Conservation (phyloP, 2,113 vertebrate species). For the Malurus elegans region DNA sequence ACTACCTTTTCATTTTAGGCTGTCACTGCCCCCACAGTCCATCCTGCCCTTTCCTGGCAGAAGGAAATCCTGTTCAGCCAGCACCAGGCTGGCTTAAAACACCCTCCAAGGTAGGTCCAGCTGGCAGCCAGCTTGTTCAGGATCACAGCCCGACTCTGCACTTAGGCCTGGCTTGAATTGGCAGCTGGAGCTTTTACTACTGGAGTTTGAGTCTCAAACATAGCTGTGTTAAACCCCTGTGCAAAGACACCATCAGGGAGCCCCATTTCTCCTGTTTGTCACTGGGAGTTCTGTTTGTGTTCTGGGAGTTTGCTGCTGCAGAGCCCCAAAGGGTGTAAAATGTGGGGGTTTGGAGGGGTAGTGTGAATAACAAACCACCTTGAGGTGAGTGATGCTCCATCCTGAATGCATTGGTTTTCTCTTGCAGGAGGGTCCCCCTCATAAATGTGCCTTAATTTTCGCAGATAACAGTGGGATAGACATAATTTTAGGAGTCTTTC, state of each 20-base stretch:
- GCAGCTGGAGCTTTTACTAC: neutral
- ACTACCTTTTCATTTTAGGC: neutral
- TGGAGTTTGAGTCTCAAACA: neutral
- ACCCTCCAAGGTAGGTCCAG: neutral
- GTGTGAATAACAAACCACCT: neutral
- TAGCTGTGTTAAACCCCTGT: neutral
- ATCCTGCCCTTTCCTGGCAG: slow-evolving; percentile 39
- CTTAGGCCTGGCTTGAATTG: neutral
- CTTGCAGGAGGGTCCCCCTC: slow-evolving; percentile 98
- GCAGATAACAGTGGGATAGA: slow-evolving; percentile 99
- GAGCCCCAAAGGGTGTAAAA: neutral
- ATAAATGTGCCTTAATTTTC: slow-evolving; percentile 99
- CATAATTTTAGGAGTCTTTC: slow-evolving; percentile 98
- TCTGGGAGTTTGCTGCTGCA: neutral
- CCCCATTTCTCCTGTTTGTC: neutral
- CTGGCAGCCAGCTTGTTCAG: accelerated
- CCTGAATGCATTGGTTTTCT: slow-evolving; percentile 81
- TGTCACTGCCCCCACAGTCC: slow-evolving; percentile 17
- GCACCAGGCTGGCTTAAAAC: neutral
- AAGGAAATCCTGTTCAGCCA: neutral
- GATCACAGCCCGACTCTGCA: neutral
- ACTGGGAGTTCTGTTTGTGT: neutral
- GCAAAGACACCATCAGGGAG: neutral
- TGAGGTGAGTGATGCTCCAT: neutral
- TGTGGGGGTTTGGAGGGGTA: neutral